These are phyloP conservation scores for Pteropus alecto DNA, from an alignment of 2,113 vertebrate genomes.

Conservation along the genomic window DNA sequence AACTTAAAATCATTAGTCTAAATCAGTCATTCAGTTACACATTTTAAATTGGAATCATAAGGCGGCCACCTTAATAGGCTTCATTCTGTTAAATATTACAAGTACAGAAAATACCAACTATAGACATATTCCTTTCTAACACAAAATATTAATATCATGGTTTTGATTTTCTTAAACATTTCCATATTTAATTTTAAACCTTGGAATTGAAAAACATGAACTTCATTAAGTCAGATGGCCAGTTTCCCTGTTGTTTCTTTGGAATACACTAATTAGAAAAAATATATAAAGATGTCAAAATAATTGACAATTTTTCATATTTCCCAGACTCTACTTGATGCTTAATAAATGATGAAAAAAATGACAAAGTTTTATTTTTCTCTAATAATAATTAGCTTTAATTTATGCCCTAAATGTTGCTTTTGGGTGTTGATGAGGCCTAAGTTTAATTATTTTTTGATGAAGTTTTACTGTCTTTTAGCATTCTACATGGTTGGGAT, in stretches of 20 bases:
- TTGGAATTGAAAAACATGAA: background rate
- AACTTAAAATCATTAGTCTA: background rate
- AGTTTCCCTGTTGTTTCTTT: background rate
- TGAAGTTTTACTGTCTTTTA: background rate
- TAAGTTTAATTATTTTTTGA: constrained; percentile 30
- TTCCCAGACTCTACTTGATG: background rate
- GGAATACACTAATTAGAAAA: background rate
- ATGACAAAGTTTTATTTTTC: constrained; percentile 19
- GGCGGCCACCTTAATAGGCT: background rate
- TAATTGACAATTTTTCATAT: background rate
- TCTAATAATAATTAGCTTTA: background rate
- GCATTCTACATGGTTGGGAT: background rate
- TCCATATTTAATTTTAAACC: background rate
- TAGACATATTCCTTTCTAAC: background rate
- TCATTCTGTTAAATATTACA: background rate
- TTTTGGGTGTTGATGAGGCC: background rate
- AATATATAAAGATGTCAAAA: background rate
- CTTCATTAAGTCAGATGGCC: background rate
- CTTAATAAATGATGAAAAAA: background rate
- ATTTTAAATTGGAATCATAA: background rate
- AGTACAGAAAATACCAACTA: background rate
- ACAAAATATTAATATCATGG: background rate
- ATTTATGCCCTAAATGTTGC: background rate
- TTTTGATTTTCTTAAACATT: background rate
- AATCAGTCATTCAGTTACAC: background rate